Evolutionary conservation across 2,888 invertebrate genomes (phyloP), one percentile per base, ranked within the genome.

Genomic region (Pachycephus smyrnensis): DNA sequence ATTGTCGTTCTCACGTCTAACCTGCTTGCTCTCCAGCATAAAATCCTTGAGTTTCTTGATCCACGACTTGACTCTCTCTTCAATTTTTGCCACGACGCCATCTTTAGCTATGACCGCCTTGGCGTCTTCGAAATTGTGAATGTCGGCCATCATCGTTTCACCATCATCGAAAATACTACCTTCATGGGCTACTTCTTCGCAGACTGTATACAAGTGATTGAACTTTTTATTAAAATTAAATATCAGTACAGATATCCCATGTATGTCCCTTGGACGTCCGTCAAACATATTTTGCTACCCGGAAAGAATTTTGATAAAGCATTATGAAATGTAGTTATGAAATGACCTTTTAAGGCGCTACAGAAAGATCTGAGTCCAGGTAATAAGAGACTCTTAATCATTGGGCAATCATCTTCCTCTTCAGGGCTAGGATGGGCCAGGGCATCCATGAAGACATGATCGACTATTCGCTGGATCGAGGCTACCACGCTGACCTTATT

Each of bases 381-480:
- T 30, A 97, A 91, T 12, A 97, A 92, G 86, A 97, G 96, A 82
- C 95, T 96, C 89, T 97, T 96, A 6, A 97, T 96, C 88, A 97
- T 95, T 0, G 96, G 95, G 87, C 96, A 96, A 85, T 97, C 96
- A 82, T 97, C 96, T 77, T 97, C 97, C 0, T 95, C 95, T 84
- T 97, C 97, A 12, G 93, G 92, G 85, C 95, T 95, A 0, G 97
- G 96, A 90, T 96, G 96, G 0, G 97, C 96, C 74, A 97, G 92
- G 0, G 97, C 97, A 87, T 97, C 97, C 95, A 98, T 96, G 87
- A 97, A 97, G 30, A 98, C 97, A 87, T 95, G 94, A 85, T 98
- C 97, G 90, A 98, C 95, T 15, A 97, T 95, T 68, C 97, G 94
- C 90, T 98, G 97, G 82, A 98, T 95, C 1, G 97, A 96, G 1